Conservation (phyloP, 2,113 vertebrate species). For the Tauraco erythrolophus region DNA sequence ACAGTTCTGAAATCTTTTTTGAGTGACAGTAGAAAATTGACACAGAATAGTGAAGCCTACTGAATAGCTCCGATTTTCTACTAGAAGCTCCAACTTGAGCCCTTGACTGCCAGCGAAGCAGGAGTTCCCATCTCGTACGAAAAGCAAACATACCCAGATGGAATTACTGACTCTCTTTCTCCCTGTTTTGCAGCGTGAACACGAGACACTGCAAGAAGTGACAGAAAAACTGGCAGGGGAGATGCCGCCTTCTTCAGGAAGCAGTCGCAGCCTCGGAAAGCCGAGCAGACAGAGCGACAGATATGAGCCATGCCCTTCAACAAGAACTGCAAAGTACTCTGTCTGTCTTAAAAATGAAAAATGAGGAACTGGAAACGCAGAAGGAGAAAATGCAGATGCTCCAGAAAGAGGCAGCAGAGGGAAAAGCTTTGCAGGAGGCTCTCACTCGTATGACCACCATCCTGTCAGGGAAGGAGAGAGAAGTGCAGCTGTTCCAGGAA, state of each 20-base stretch:
- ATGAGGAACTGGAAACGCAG: conserved; percentile 61
- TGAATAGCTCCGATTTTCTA: not conserved
- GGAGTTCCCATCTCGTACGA: not conserved
- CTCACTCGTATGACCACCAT: too few species aligned
- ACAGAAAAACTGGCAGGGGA: conserved; percentile 58
- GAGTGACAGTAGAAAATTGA: not conserved
- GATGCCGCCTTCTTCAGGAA: conserved; percentile 57
- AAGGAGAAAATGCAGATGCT: conserved; percentile 57
- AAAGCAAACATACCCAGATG: accelerated
- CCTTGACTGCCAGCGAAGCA: not conserved
- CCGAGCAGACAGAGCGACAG: too few species aligned
- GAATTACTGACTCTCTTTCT: not conserved
- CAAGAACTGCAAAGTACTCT: too few species aligned
- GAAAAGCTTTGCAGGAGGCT: too few species aligned
- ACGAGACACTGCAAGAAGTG: conserved; percentile 34
- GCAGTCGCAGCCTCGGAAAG: conserved; percentile 62
- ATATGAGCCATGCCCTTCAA: too few species aligned
- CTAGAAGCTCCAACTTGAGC: not conserved
- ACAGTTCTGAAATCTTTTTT: not conserved
- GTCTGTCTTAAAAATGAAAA: conserved; percentile 70
- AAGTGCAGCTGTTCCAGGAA: conserved; percentile 43
- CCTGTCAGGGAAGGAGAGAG: conserved; percentile 61
- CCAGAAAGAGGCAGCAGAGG: conserved; percentile 64
- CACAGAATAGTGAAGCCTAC: not conserved
- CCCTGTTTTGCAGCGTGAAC: conserved; percentile 63